Evolutionary conservation across 2,797 vertebrate species (phyloP).

Genomic region (Dicrostonyx torquatus): DNA sequence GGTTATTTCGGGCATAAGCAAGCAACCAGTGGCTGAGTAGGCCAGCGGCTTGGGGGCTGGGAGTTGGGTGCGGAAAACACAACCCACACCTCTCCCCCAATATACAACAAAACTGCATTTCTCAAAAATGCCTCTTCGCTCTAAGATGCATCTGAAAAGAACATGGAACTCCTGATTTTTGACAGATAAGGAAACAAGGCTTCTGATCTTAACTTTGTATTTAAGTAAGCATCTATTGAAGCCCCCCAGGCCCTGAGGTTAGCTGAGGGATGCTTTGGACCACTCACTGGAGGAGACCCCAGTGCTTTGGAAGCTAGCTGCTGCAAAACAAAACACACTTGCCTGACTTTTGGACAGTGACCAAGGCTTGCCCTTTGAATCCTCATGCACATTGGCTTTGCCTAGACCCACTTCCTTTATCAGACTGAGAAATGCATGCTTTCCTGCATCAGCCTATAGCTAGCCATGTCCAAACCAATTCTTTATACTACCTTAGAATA

Average conservation of each 20-base stretch:
- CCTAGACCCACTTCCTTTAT: slow-evolving; percentile 2
- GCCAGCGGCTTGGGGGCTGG: too few species aligned
- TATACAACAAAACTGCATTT: slow-evolving; percentile 52
- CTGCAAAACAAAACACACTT: slow-evolving; percentile 11
- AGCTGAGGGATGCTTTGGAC: neutral
- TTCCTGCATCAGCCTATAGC: neutral
- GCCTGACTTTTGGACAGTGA: slow-evolving; percentile 23
- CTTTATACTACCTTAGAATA: slow-evolving; percentile 30
- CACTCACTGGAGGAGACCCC: neutral
- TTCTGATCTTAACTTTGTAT: slow-evolving; percentile 5
- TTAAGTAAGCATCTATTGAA: slow-evolving; percentile 20
- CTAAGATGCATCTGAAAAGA: slow-evolving; percentile 55
- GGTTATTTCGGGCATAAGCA: too few species aligned
- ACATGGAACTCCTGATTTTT: neutral
- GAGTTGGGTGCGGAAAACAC: too few species aligned
- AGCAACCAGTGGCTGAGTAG: too few species aligned
- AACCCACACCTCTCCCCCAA: too few species aligned
- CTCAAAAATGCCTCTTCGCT: neutral
- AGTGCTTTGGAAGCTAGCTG: slow-evolving; percentile 37
- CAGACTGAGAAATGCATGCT: slow-evolving; percentile 15
- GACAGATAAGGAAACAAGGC: slow-evolving; percentile 31
- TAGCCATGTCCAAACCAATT: slow-evolving; percentile 37
- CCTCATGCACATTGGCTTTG: slow-evolving; percentile 61
- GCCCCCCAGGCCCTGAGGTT: neutral
- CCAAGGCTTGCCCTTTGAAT: slow-evolving; percentile 73